Conservation (phyloP, 1,140 invertebrate species). For the Drosophila asahinai region DNA sequence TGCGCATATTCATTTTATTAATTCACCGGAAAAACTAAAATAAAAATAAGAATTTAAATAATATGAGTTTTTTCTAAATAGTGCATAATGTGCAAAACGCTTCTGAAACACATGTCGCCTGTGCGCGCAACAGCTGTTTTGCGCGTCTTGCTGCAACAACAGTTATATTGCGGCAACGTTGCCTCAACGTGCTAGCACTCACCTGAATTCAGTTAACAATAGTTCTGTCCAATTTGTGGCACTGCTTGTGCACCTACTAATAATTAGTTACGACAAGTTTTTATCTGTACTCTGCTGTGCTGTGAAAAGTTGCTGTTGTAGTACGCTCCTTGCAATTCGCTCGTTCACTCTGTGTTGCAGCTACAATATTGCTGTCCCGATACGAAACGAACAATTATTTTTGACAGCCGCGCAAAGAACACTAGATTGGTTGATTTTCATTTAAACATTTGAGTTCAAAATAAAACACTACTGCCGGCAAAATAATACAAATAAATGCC, state of each 20-base stretch:
- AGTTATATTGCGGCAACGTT: neutral
- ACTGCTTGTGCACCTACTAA: neutral
- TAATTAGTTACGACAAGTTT: neutral
- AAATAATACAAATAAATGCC: neutral
- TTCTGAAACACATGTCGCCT: slow-evolving; percentile 43
- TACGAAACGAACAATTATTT: neutral
- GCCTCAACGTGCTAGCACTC: neutral
- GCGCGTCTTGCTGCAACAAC: slow-evolving; percentile 25
- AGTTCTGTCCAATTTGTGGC: neutral
- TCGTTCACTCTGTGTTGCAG: neutral
- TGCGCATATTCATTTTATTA: slow-evolving; percentile 21
- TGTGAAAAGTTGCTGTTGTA: slow-evolving; percentile 7
- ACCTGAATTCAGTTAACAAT: neutral
- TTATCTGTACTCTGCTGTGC: neutral
- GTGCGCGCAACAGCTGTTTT: slow-evolving; percentile 68
- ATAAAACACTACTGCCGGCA: slow-evolving; percentile 24
- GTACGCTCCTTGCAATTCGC: neutral
- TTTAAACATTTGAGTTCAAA: neutral
- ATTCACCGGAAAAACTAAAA: neutral
- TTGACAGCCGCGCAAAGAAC: neutral
- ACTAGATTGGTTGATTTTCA: neutral
- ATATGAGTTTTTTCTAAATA: slow-evolving; percentile 25
- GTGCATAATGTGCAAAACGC: slow-evolving; percentile 11
- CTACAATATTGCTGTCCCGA: neutral
- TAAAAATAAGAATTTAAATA: neutral